Conservation (phyloP, 2,113 vertebrate genomes). For the Heterotis niloticus region DNA sequence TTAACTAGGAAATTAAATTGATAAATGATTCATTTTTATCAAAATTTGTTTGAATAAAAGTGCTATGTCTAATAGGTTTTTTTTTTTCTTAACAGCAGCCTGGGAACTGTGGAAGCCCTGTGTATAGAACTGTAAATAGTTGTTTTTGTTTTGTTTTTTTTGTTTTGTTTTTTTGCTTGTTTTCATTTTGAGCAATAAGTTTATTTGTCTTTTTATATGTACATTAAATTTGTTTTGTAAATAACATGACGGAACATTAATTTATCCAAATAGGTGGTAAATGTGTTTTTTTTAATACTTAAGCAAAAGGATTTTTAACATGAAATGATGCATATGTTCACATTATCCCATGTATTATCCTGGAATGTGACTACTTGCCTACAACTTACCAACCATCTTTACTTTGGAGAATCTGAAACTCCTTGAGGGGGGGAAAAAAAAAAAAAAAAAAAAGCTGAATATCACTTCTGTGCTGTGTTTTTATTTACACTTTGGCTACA, state of each 20-base stretch:
- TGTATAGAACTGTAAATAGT: constrained; percentile 70
- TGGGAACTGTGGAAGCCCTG: constrained; percentile 29
- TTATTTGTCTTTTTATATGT: constrained; percentile 2
- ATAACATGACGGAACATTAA: constrained; percentile 51
- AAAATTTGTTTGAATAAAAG: too few relatives aligned
- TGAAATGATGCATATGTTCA: neutral
- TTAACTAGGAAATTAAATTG: too few relatives aligned
- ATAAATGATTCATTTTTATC: too few relatives aligned
- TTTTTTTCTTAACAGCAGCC: constrained; percentile 51
- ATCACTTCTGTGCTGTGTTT: constrained; percentile 22
- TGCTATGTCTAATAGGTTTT: neutral
- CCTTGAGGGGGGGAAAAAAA: neutral
- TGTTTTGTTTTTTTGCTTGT: constrained; percentile 1
- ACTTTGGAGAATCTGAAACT: neutral
- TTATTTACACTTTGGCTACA: constrained; percentile 1
- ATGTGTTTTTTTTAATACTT: neutral
- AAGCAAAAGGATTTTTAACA: neutral
- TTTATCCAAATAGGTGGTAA: constrained; percentile 49
- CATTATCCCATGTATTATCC: neutral
- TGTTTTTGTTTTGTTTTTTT: constrained; percentile 3
- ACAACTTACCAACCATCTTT: neutral
- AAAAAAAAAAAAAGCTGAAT: too few relatives aligned
- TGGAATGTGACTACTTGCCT: constrained; percentile 1
- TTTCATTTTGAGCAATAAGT: constrained; percentile 35
- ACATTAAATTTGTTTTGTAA: constrained; percentile 33